These are phyloP conservation scores for Portunus trituberculatus DNA, from an alignment of 1,140 invertebrate species.

Conservation along the genomic window DNA sequence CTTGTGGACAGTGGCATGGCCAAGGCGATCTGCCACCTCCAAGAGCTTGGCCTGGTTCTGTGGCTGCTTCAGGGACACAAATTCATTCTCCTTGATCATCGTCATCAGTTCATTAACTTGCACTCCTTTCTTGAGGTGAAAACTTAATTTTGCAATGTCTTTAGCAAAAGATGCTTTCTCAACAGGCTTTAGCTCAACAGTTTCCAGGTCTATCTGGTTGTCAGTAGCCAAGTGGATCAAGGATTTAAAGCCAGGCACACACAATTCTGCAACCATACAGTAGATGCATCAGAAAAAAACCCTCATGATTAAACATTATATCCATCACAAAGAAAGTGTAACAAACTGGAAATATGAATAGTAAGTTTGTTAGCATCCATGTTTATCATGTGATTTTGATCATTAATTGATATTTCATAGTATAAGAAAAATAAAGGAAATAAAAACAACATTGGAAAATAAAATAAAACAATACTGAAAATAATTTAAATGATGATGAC, in stretches of 20 bases:
- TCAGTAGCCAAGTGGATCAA: constrained; percentile 75
- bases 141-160: constrained; percentile 75
- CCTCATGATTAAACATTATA: neutral
- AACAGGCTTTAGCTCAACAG: constrained; percentile 71
- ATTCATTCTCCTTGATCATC: constrained; percentile 77
- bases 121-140: constrained; percentile 76
- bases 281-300: constrained; percentile 25
- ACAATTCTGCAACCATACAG: constrained; percentile 76
- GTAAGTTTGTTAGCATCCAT: neutral
- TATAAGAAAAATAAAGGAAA: neutral
- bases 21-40: constrained; percentile 72
- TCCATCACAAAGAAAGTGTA: neutral
- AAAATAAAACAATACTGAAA: neutral
- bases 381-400: neutral
- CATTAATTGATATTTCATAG: too few relatives aligned
- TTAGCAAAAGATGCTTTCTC: constrained; percentile 69
- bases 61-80: constrained; percentile 65
- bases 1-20: constrained; percentile 71
- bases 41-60: constrained; percentile 70
- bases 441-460: too few relatives aligned
- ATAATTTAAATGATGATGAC: neutral
- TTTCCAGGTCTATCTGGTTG: constrained; percentile 73
- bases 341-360: neutral
- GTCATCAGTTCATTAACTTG: constrained; percentile 77
- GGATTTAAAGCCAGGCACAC: constrained; percentile 77